Evolutionary conservation across 1,140 invertebrate species (phyloP), one percentile per base, ranked within the genome.

Genomic region (Diachasmimorpha longicaudata): DNA sequence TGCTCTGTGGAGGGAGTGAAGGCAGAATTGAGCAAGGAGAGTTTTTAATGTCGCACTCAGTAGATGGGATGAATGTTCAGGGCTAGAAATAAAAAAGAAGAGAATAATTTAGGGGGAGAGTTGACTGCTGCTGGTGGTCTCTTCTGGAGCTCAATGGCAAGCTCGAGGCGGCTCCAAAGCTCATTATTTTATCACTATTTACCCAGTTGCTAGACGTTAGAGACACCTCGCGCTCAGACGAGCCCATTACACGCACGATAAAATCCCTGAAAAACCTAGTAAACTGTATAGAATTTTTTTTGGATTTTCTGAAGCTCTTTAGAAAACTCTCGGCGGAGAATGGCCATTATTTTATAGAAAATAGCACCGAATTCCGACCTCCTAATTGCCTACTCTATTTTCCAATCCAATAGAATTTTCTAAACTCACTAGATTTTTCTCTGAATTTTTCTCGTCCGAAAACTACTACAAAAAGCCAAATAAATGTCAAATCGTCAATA

Each of bases 101-200:
- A 58, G 5, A 63, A 63, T 25, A 63, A 63, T 25, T 63, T 63
- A 31, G 10, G 13, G 23, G 19, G 23, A n/a, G n/a, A 58, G 23
- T 23, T 58, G 5, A 25, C 21, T 19, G 4, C 58, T 10, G 21
- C 23, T 63, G 21, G 1, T 48, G n/a, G 36, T 13, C 16, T 42
- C 37, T 44, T 70, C 42, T 70, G 42, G 69, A 25, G 14, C 42
- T 44, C 42, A 16, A 21, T n/a, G 42, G 16, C 11, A 66, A 73
- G 71, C 71, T 66, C 55, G 55, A 73, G 48, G 48, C 48, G 36
- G 44, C 48, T 72, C 70, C 70, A 69, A 70, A 58, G 42, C 48
- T 52, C 58, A 21, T 14, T 31, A 31, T n/a, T 63, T 25, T 63
- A 16, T 19, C 2, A 52, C 14, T 52, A 16, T 13, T 52, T 8